Base-by-base conservation (phyloP, 2,888 invertebrate genomes). In the Ditylenchus weischeri region DNA sequence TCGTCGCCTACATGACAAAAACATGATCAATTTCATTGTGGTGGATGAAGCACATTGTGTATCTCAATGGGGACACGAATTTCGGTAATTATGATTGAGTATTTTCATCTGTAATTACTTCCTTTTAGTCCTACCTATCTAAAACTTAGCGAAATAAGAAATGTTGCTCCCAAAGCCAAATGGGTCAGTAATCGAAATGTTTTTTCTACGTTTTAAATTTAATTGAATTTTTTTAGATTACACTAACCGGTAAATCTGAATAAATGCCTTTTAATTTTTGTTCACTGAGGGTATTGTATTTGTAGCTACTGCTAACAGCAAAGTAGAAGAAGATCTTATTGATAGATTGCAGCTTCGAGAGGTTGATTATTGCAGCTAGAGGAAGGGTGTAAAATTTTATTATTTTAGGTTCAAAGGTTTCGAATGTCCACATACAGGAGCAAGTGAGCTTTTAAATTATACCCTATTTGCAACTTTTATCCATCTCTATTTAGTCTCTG, bases 41-140 rank as follows among this genome's bases (percentile, higher is more conserved):
- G 90, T 72, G 29, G 98, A 99, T 85, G 98, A 99, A 86, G 94
- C 93, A 1, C 94, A 94, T 85, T 94, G 94, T 86, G 92, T 98
- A 0, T 93, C 93, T 79, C 91, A 96, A 80, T 99, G 96, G 98
- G 98, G 98, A 0, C 96, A 70, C 50, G 65, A 69, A 62, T 79
- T 65, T 84, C 96, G 86, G 75, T 73, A 61, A 76, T 73, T 66
- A 79, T 4, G 94, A 94, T 0, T 86, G 96, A 57, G 98, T 98
- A 10, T 96, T 19, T 38, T 58, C 18, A 2, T 15, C 23, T 47
- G 62, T n/a, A 47, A 38, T 36, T 2, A 29, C 4, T 59, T 23
- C 11, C 21, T 64, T 75, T 64, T 84, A 87, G 93, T 10, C 93
- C 93, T 0, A 92, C 93, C 84, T 98, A 95, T 84, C 86, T 95